Base-by-base conservation (phyloP, 2,113 vertebrate genomes). In the Urocolius indicus region DNA sequence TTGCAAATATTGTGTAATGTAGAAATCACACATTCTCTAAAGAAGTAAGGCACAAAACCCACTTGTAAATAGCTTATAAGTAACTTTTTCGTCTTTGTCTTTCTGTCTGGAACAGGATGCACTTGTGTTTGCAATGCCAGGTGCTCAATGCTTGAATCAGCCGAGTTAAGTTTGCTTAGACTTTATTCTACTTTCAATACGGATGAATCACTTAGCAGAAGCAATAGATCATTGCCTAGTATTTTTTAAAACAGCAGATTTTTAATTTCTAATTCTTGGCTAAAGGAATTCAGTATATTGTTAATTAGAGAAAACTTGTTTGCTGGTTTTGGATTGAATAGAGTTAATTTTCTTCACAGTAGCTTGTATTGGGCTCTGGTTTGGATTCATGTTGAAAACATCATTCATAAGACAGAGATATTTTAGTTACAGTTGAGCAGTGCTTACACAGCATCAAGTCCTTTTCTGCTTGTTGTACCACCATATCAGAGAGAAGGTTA, bases 261-360 rank as follows among this genome's bases (percentile, higher is more conserved):
- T 59, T 30, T 6, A 10, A 16, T 7, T 68, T 24, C 4, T 29
- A 41, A 41, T 55, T 82, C 68, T 54, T 18, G 49, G 23, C n/a
- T 82, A 54, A 87, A 93, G 66, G 43, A 71, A 62, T 21, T n/a
- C 57, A 36, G 24, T 77, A 76, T 84, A 74, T 82, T 69, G 29
- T 17, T 93, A 83, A 93, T 61, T 82, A 94, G 22, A 84, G 34
- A 83, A 91, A 92, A 71, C 36, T 67, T 91, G 81, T 41, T 9
- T 41, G 38, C 38, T 41, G 38, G 38, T 41, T 41, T 41, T 41
- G 38, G 38, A 41, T 41, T 9, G 38, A 41, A 41, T 41, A 41
- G 38, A 41, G 38, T 41, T 41, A 9, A 41, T 41, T 41, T 41
- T 41, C 38, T 10, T 41, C 38, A 41, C 12, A 41, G 38, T 41